These are phyloP conservation scores for Sitta europaea DNA, from an alignment of 2,113 vertebrate genomes.

Conservation along the genomic window DNA sequence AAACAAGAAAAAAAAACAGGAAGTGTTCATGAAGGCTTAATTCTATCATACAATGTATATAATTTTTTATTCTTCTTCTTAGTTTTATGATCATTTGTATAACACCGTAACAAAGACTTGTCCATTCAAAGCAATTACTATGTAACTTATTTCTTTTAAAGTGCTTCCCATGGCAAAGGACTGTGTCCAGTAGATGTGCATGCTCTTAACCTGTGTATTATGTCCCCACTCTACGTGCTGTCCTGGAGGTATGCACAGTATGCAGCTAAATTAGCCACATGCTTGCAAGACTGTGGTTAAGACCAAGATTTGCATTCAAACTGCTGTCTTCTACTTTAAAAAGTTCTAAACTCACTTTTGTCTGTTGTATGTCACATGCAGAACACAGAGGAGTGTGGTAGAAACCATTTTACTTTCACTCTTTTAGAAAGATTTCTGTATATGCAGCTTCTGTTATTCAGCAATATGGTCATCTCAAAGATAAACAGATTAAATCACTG, in stretches of 20 bases:
- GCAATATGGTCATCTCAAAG: not conserved
- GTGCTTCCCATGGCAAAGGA: not conserved
- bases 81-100: not conserved
- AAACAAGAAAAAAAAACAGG: not conserved
- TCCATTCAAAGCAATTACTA: not conserved
- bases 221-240: not conserved
- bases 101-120: not conserved
- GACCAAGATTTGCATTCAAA: not conserved
- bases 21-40: not conserved
- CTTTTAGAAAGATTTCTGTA: not conserved
- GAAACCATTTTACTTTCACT: not conserved
- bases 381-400: not conserved
- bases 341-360: not conserved
- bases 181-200: fast-evolving
- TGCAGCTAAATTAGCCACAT: not conserved
- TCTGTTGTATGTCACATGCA: not conserved
- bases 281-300: not conserved
- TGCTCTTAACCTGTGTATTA: not conserved
- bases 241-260: not conserved
- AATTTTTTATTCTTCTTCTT: not conserved
- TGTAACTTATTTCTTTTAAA: not conserved
- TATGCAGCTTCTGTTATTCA: not conserved
- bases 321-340: not conserved
- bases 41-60: not conserved
- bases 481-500: not conserved